A percentile compares a stretch with the other conserved stretches of the same genome.
Evolutionary conservation across 2,888 invertebrate genomes (phyloP).

Genomic region (Electrophaes corylata): DNA sequence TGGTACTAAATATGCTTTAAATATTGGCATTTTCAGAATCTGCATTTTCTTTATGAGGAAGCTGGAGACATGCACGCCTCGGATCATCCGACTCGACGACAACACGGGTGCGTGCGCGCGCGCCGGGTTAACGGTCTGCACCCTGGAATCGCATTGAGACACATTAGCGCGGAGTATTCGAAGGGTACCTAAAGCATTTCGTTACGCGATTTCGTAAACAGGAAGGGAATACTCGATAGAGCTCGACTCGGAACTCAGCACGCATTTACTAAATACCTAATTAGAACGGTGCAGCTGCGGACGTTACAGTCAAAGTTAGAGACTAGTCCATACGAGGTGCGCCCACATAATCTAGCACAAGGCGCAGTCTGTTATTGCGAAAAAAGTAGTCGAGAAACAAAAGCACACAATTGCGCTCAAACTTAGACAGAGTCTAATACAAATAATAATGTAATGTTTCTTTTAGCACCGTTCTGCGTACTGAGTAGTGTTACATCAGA

Average conservation of each 20-base stretch:
- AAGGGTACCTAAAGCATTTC: conserved; percentile 54
- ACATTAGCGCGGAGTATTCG: conserved; percentile 58
- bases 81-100: conserved; percentile 74
- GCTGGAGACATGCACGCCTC: no score
- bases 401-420: neutral
- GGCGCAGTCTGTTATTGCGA: conserved; percentile 27
- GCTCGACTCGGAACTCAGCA: conserved; percentile 46
- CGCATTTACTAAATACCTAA: conserved; percentile 38
- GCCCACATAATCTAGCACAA: conserved; percentile 34
- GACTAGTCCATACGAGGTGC: conserved; percentile 35
- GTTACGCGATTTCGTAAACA: conserved; percentile 57
- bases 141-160: conserved; percentile 73
- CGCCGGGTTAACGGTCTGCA: conserved; percentile 78
- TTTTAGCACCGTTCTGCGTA: conserved; percentile 3
- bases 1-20: no score
- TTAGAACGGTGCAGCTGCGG: conserved; percentile 44
- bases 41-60: no score
- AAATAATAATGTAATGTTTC: neutral
- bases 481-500: conserved; percentile 33
- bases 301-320: conserved; percentile 45
- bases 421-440: neutral
- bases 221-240: conserved; percentile 57
- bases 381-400: conserved; percentile 18
- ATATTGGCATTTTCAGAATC: no score
- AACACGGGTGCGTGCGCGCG: conserved; percentile 66